phyloP scores from a whole-genome alignment of 1,140 invertebrate genomes.

The Scaptomyza hsui region DNA sequence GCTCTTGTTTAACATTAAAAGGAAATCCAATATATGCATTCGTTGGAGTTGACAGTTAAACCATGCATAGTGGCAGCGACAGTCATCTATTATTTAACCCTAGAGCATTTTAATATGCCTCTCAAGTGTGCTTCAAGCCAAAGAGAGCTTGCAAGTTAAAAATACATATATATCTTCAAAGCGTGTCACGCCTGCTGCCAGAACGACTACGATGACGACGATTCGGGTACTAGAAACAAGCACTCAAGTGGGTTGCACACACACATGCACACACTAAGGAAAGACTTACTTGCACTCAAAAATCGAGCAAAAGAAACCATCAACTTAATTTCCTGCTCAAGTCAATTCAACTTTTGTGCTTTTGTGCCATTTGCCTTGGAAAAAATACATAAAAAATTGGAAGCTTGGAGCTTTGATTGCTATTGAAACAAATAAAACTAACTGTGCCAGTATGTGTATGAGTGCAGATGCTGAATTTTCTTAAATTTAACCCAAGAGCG shows the following conservation, averaged over 20 bases:
- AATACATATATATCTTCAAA: conserved; percentile 61
- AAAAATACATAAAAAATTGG: conserved; percentile 42
- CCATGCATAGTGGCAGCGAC: conserved; percentile 30
- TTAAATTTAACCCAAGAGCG: conserved; percentile 24
- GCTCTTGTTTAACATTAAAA: background rate
- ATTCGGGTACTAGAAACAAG: conserved; percentile 25
- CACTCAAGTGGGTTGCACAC: conserved; percentile 17
- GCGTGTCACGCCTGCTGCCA: conserved; percentile 20
- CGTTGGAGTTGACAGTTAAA: conserved; percentile 40
- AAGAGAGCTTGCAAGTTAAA: conserved; percentile 52
- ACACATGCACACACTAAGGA: conserved; percentile 7
- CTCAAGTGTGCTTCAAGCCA: conserved; percentile 47
- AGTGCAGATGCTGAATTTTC: conserved; percentile 1
- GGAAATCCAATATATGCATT: background rate
- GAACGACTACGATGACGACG: background rate
- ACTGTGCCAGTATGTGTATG: conserved; percentile 1
- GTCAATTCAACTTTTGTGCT: conserved; percentile 78
- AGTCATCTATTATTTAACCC: conserved; percentile 56
- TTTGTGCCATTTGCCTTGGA: conserved; percentile 75
- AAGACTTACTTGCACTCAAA: conserved; percentile 19
- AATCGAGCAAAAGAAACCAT: conserved; percentile 53
- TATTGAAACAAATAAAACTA: conserved; percentile 68
- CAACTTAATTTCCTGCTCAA: conserved; percentile 78
- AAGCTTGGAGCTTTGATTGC: conserved; percentile 73
- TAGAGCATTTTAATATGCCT: conserved; percentile 70